Conservation (phyloP, 2,797 vertebrate genomes). For the Phrynocephalus guinanensis region DNA sequence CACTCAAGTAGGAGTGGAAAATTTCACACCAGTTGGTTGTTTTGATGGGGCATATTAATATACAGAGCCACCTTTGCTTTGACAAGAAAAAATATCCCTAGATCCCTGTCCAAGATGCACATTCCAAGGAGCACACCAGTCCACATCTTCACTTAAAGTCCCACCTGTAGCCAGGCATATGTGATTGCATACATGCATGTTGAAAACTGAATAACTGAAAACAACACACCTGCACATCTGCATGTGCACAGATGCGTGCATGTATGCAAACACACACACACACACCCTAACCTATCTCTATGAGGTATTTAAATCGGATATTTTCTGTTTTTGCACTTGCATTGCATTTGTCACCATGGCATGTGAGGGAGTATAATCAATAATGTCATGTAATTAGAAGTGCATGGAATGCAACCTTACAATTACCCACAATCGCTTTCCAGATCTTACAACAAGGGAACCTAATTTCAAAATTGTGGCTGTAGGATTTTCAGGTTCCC, state of each 20-base stretch:
- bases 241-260: background rate
- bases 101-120: background rate
- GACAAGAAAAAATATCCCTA: background rate
- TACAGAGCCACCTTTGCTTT: no score
- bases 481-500: conserved; percentile 71
- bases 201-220: conserved; percentile 43
- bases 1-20: no score
- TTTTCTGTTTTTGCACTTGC: conserved; percentile 58
- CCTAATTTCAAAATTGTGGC: conserved; percentile 65
- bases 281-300: conserved; percentile 61
- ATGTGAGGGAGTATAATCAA: conserved; percentile 71
- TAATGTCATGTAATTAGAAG: conserved; percentile 72
- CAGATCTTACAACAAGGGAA: conserved; percentile 73
- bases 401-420: conserved; percentile 75
- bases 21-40: no score
- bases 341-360: conserved; percentile 61
- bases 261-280: background rate
- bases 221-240: conserved; percentile 22
- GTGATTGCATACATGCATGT: background rate
- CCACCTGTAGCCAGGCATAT: background rate
- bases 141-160: background rate
- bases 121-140: background rate
- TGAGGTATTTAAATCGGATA: conserved; percentile 71
- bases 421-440: conserved; percentile 74
- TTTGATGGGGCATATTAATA: no score